phyloP scores from a whole-genome alignment of 2,113 vertebrate species.

The Cephalophus harveyi region DNA sequence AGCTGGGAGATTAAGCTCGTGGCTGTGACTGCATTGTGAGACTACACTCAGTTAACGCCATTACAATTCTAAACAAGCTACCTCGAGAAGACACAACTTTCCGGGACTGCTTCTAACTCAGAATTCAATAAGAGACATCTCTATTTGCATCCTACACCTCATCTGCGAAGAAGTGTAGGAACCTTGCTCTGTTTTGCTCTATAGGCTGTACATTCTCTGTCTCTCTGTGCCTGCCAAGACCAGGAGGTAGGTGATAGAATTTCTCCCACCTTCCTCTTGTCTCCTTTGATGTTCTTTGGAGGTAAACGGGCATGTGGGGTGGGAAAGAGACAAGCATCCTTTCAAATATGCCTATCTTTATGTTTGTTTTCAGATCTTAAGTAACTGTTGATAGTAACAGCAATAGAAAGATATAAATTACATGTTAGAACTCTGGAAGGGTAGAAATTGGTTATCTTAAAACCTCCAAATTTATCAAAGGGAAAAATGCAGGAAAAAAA shows the following conservation, averaged over 20 bases:
- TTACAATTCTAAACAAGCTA: background rate
- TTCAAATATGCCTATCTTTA: background rate
- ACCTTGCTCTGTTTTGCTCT: background rate
- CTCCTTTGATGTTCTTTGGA: background rate
- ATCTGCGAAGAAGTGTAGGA: background rate
- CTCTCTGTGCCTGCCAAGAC: background rate
- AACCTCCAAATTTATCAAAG: background rate
- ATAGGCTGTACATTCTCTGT: rapidly evolving
- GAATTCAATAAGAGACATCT: background rate
- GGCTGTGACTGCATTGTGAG: background rate
- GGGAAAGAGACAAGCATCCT: background rate
- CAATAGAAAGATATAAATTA: background rate
- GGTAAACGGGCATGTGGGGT: background rate
- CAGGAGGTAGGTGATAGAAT: no score
- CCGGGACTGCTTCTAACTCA: background rate
- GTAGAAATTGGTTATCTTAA: background rate
- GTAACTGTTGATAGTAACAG: background rate
- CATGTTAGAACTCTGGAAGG: background rate
- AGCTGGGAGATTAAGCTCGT: background rate
- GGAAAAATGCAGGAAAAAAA: background rate
- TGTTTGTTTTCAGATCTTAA: background rate
- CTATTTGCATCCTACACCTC: background rate
- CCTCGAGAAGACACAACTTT: background rate
- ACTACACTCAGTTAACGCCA: background rate
- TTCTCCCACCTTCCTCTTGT: background rate